Evolutionary conservation across 2,797 vertebrate species (phyloP).

Genomic region (Cossypha niveicapilla): DNA sequence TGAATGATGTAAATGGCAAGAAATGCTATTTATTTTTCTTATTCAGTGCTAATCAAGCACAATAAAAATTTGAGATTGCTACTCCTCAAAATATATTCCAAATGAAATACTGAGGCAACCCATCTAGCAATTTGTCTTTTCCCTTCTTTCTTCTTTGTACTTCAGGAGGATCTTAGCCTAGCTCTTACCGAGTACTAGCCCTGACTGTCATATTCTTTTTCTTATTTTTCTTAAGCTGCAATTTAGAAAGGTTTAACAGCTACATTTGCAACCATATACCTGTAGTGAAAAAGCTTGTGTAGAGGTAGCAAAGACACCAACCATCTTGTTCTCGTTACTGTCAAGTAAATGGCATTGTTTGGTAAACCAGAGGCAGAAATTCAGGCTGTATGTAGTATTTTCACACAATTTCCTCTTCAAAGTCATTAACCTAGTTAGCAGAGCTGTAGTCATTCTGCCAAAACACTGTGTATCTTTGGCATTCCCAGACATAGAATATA

Average conservation of each 20-base stretch:
- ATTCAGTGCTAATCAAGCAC: neutral
- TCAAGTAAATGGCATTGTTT: neutral
- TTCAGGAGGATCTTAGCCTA: neutral
- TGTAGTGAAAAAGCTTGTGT: neutral
- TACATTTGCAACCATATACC: neutral
- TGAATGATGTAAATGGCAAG: neutral
- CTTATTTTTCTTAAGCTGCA: neutral
- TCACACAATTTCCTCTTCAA: neutral
- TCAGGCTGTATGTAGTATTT: neutral
- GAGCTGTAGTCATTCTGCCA: neutral
- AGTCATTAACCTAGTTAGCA: neutral
- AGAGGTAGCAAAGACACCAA: neutral
- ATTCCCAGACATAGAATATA: neutral
- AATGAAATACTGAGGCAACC: neutral
- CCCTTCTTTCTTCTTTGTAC: neutral
- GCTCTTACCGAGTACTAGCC: neutral
- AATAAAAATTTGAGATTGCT: neutral
- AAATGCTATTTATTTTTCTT: neutral
- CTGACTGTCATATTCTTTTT: neutral
- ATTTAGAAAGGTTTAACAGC: too few species aligned
- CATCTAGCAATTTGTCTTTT: neutral
- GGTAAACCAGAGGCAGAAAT: neutral
- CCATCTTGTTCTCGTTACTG: neutral
- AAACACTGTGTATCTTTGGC: neutral
- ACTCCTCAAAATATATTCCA: neutral